Evolutionary conservation across 2,888 invertebrate genomes (phyloP), one percentile per base, ranked within the genome.

Genomic region (Platycheirus albimanus): DNA sequence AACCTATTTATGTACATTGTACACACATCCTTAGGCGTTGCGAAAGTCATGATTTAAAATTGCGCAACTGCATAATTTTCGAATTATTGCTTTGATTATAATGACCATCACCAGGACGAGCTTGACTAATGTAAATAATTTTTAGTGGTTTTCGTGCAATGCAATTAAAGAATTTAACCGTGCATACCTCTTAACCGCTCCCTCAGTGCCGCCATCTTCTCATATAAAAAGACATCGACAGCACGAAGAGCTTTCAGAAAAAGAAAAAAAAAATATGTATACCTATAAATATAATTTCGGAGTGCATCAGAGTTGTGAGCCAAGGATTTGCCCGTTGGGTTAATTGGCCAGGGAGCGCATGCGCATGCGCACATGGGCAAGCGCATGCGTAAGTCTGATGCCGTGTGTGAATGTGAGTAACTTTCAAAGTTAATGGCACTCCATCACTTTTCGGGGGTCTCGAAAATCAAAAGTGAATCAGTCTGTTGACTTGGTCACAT

Each of bases 401-500:
- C n/a, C 36, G 52, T 69, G 61, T 58, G 69, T 71, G 54, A 75
- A 69, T 81, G 70, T 76, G 81, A 71, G 66, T 67, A 71, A 71
- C 66, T 81, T 81, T 76, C 66, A 71, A 67, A 83, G 63, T 74
- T 83, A 83, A 83, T 83, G 72, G 78, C 83, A 83, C 83, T 83
- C 83, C 78, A 83, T 83, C 83, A 83, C 83, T 83, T 83, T 83
- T 83, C 83, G 83, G 83, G 69, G 83, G 78, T 83, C 83, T 74
- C 63, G 51, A 83, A 83, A 83, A 83, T 83, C 83, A 83, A 83
- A 83, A 83, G 83, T 83, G 83, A 83, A 83, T 83, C 83, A 83
- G 78, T 78, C 78, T 83, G 83, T 83, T 83, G 83, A 83, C 83
- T 83, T 78, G 83, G 83, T 78, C 83, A 83, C 83, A 78, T 83